These are phyloP conservation scores for Chrysogorgia sp. DNA, from an alignment of 92 coral and sea anemone species.

Conservation along the genomic window DNA sequence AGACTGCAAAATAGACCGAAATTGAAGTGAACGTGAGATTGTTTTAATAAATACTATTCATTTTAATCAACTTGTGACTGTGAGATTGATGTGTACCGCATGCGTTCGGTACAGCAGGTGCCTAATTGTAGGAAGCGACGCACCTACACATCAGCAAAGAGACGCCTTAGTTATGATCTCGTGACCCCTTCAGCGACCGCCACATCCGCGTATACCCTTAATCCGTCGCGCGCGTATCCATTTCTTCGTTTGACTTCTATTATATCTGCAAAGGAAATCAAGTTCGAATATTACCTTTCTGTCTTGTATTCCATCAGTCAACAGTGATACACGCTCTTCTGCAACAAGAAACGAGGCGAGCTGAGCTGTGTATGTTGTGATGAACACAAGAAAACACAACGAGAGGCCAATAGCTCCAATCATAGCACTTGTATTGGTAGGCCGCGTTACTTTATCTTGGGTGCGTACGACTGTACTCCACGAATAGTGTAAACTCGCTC, in stretches of 20 bases:
- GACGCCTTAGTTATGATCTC: too few species aligned
- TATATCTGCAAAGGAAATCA: too few species aligned
- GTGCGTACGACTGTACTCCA: slow-evolving; percentile 42
- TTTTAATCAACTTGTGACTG: too few species aligned
- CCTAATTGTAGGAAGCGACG: too few species aligned
- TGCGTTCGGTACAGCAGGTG: too few species aligned
- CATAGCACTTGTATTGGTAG: slow-evolving; percentile 20
- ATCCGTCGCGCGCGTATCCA: not conserved
- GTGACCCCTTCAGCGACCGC: not conserved
- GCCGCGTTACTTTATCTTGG: slow-evolving; percentile 16
- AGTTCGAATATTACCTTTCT: slow-evolving; percentile 16
- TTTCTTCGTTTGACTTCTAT: not conserved
- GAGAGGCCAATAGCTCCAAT: slow-evolving; percentile 35
- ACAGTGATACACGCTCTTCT: slow-evolving; percentile 16
- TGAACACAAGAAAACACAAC: slow-evolving; percentile 34
- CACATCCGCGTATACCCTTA: not conserved
- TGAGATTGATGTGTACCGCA: too few species aligned
- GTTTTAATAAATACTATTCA: too few species aligned
- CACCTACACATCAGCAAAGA: too few species aligned
- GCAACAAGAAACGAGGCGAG: slow-evolving; percentile 39
- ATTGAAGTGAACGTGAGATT: too few species aligned
- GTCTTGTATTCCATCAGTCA: slow-evolving; percentile 32
- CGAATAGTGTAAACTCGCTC: slow-evolving; percentile 29
- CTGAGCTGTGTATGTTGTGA: slow-evolving; percentile 43
- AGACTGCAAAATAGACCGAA: too few species aligned